A percentile compares a stretch with the other conserved stretches of the same genome.
Evolutionary conservation across 2,113 vertebrate genomes (phyloP).

Genomic region (Irena cyanogastra): DNA sequence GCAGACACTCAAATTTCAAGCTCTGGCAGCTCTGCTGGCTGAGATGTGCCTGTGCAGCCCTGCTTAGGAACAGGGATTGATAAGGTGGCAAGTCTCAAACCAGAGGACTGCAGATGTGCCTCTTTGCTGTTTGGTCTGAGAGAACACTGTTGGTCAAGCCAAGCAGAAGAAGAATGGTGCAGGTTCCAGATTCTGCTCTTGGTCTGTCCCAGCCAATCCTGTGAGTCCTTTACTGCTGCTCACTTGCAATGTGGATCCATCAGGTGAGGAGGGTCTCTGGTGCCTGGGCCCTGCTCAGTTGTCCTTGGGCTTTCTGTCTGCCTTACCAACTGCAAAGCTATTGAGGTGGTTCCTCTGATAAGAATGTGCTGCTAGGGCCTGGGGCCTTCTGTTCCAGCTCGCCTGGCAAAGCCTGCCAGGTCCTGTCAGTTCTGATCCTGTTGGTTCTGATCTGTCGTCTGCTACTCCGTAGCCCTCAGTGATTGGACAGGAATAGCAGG

Average conservation of each 20-base stretch:
- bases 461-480: not conserved
- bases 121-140: not conserved
- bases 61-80: not conserved
- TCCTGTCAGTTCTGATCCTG: not conserved
- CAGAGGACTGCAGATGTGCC: not conserved
- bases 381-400: not conserved
- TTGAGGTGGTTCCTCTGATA: not conserved
- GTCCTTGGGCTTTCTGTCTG: not conserved
- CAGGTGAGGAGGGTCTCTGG: not conserved
- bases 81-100: not conserved
- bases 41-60: not conserved
- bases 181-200: not conserved
- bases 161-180: not conserved
- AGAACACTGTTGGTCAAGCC: not conserved
- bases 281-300: not conserved
- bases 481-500: not conserved
- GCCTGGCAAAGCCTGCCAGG: not conserved
- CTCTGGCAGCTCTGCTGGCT: not conserved
- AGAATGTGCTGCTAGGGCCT: not conserved
- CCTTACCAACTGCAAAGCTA: not conserved
- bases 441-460: not conserved
- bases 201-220: not conserved
- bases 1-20: conserved; percentile 13
- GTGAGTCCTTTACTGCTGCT: not conserved
- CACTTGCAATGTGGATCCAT: not conserved